Evolutionary conservation across 2,888 invertebrate species (phyloP), one percentile per base, ranked within the genome.

Genomic region (Meandrusa payeni): DNA sequence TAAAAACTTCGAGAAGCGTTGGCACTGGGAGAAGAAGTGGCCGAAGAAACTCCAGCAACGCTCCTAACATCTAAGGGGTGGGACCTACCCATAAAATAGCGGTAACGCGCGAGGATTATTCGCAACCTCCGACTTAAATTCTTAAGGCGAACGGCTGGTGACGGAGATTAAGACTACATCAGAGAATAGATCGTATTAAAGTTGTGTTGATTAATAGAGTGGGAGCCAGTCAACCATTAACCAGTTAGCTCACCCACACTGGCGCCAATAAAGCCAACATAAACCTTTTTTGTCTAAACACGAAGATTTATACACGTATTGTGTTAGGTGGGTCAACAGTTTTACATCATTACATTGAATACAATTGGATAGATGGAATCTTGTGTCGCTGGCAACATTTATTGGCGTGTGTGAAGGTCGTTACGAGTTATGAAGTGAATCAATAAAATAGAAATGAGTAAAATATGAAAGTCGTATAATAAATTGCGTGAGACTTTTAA

Each of bases 261-360:
- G 49, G 42, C 55, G 55, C 56, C 51, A 55, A 60, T 61, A 52
- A 59, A 59, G 54, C 55, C 10, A 24, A 26, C 19, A 20, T 60
- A 59, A 67, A 57, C 61, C 66, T 73, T 75, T 75, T 79, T 78
- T 64, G 69, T 75, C 67, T 69, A 67, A 69, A 68, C 66, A 61
- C 57, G 61, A 62, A 73, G 74, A 81, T 82, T 85, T 81, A 81
- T 80, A 68, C 62, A 55, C 55, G 69, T 64, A 79, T 83, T 83
- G 80, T 80, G 54, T 52, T 64, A 76, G 69, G 70, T 81, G 54
- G 82, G 82, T 76, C 81, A 81, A 72, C 60, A 61, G 68, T 73
- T 78, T 73, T 71, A 67, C 69, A 69, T 67, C 62, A 64, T 57
- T 65, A 57, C 59, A 56, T 43, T 43, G 23, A 36, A 37, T 41